Evolutionary conservation across 1,140 invertebrate species (phyloP), one percentile per base, ranked within the genome.

Genomic region (Caenorhabditis remanei): DNA sequence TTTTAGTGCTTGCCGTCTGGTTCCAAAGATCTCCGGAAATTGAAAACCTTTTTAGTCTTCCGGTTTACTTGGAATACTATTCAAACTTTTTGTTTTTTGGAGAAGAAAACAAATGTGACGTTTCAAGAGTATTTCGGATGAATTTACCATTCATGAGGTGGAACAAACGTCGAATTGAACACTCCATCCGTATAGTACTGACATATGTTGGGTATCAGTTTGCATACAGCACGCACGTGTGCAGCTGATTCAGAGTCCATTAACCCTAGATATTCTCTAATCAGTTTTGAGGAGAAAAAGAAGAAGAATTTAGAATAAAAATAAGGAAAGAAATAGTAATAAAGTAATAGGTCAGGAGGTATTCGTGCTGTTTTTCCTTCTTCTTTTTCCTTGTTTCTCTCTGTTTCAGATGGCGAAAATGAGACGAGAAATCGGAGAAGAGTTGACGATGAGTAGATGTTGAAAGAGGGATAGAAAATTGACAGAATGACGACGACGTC

Each of bases 371-470:
- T 79, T 50, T 79, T 79, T 21, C 19, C 11, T 71, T 4, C 43
- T 16, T 48, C 24, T 24, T 53, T 53, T 53, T 79, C 16, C 19
- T 1, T 71, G 1, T 46, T 19, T 79, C 19, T 24, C 46, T 50
- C 46, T 79, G 71, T 79, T 79, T 79, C 71, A 79, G 71, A 79
- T 71, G 9, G 65, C 8, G 13, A 79, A 79, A 50, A 21, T 13
- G 71, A 48, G 46, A 50, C 7, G 46, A 79, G 71, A 79, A 79
- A 79, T 79, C 46, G 71, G 71, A 79, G 71, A 79, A 53, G 50
- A 53, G 50, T 3, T 48, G 65, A 46, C 11, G 40, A 46, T n/a
- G 40, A 48, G 40, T 43, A 41, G 46, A 50, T 50, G 43, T 41
- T 50, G 71, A 43, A 50, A 32, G 41, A 79, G 46, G 41, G 46